Evolutionary conservation across 2,888 invertebrate genomes (phyloP), one percentile per base, ranked within the genome.

Genomic region (Cataglyphis rosenhaueri): DNA sequence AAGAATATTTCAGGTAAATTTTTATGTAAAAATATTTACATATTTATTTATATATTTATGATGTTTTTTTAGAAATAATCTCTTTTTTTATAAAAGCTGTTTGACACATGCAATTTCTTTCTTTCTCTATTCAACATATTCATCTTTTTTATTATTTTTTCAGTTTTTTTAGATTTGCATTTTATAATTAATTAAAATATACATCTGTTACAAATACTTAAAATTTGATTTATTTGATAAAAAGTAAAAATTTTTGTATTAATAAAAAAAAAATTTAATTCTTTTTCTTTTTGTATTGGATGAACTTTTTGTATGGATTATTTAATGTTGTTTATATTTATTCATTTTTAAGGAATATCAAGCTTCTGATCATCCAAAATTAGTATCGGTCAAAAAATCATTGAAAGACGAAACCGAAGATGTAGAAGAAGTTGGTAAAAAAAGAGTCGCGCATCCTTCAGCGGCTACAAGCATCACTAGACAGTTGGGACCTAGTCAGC

Each of bases 1-100:
- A 92, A 97, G 96, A 95, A 98, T 98, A 91, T 98, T 98, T 95
- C 97, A 98, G 94, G 97, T 98, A 95, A 62, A 44, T 41, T 18
- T 48, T 48, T 52, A 52, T 52, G 4, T 52, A 52, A 29, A 65
- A 66, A 61, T 32, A 18, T 35, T 61, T 29, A 32, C 5, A 32
- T 61, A 25, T 61, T 15, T 65, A 52, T 74, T 44, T 68, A 65
- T 65, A 25, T n/a, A 71, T 57, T 3, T 41, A 62, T 35, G 5
- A 35, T 44, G 25, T 57, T 35, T 29, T 35, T 35, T 35, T 0
- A n/a, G 35, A 71, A 71, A 57, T 25, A 18, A 57, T 71, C 21
- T 57, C 1, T 21, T 21, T 25, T 21, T 15, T 35, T 35, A 21
- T 9, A 29, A 10, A 12, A 3, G 57, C 21, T 21, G 12, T 68